A percentile compares a stretch with the other conserved stretches of the same genome.
Evolutionary conservation across 2,797 vertebrate species (phyloP).

Genomic region (Cirrhinus molitorella): DNA sequence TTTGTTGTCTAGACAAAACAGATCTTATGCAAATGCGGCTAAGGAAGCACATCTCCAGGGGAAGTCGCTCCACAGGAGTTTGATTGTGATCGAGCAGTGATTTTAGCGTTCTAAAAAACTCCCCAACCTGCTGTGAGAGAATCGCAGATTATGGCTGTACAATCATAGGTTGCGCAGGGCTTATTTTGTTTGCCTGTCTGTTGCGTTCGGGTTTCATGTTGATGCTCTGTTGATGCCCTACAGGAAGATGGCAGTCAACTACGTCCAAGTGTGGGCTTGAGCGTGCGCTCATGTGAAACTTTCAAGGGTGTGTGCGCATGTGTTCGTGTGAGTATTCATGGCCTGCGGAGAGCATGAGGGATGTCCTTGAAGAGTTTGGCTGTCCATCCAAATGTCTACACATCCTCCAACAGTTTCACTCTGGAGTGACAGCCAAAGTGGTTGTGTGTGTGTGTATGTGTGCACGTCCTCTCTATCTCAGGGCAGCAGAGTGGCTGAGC

Average conservation of each 20-base stretch:
- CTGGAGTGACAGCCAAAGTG: slow-evolving; percentile 43
- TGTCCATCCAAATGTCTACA: slow-evolving; percentile 47
- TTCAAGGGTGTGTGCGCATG: slow-evolving; percentile 14
- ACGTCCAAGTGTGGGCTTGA: slow-evolving; percentile 11
- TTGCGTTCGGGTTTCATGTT: background rate
- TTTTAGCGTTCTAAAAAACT: slow-evolving; percentile 40
- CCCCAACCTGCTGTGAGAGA: slow-evolving; percentile 35
- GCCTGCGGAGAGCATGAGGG: slow-evolving; percentile 24
- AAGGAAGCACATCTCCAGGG: slow-evolving; percentile 49
- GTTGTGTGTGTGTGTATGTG: background rate
- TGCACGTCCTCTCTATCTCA: background rate
- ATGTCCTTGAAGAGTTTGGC: slow-evolving; percentile 50
- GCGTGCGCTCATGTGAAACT: slow-evolving; percentile 13
- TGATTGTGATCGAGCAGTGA: slow-evolving; percentile 51
- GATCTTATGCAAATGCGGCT: slow-evolving; percentile 52
- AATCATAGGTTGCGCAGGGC: slow-evolving; percentile 31
- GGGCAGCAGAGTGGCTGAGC: slow-evolving; percentile 38
- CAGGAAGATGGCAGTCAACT: slow-evolving; percentile 27
- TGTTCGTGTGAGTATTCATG: slow-evolving; percentile 9
- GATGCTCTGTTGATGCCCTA: slow-evolving; percentile 30
- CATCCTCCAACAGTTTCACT: slow-evolving; percentile 38
- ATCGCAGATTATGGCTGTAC: slow-evolving; percentile 44
- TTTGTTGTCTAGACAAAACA: slow-evolving; percentile 59
- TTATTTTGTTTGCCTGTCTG: slow-evolving; percentile 33
- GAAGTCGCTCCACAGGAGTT: slow-evolving; percentile 31